phyloP scores from a whole-genome alignment of 2,797 vertebrate species.

The Peromyscus melanophrys region DNA sequence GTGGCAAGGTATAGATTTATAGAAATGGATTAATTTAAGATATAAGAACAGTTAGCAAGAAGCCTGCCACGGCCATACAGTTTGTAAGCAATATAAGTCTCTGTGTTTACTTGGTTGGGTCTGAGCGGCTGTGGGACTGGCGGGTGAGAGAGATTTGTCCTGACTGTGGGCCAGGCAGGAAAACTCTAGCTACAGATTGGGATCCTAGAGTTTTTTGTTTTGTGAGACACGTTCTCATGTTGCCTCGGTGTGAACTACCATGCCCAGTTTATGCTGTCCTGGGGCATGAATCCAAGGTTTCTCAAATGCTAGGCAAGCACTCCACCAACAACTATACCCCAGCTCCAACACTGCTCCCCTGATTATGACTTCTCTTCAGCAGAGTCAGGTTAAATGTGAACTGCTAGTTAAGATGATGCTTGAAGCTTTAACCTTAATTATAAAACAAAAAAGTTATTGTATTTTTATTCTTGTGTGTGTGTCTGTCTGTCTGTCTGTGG shows the following conservation, averaged over 20 bases:
- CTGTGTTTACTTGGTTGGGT: no score
- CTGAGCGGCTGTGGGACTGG: no score
- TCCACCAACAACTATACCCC: neutral
- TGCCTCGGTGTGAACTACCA: neutral
- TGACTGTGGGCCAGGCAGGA: no score
- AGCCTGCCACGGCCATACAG: no score
- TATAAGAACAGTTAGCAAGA: no score
- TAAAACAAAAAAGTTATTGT: slow-evolving; percentile 19
- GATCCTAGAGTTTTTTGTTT: slow-evolving; percentile 48
- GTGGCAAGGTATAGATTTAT: no score
- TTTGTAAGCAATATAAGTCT: no score
- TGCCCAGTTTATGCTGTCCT: neutral
- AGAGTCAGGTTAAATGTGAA: slow-evolving; percentile 58
- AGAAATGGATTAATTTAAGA: no score
- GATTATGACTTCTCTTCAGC: slow-evolving; percentile 61
- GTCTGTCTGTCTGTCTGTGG: neutral
- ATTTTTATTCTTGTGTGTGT: neutral
- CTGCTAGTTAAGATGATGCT: slow-evolving; percentile 66
- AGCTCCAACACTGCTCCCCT: slow-evolving; percentile 44
- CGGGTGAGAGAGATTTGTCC: no score
- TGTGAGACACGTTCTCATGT: neutral
- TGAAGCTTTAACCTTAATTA: slow-evolving; percentile 52
- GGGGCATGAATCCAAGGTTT: neutral
- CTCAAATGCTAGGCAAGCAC: no score
- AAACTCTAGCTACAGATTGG: no score